Base-by-base conservation (phyloP, 2,797 vertebrate genomes). In the Gambusia yucatana region DNA sequence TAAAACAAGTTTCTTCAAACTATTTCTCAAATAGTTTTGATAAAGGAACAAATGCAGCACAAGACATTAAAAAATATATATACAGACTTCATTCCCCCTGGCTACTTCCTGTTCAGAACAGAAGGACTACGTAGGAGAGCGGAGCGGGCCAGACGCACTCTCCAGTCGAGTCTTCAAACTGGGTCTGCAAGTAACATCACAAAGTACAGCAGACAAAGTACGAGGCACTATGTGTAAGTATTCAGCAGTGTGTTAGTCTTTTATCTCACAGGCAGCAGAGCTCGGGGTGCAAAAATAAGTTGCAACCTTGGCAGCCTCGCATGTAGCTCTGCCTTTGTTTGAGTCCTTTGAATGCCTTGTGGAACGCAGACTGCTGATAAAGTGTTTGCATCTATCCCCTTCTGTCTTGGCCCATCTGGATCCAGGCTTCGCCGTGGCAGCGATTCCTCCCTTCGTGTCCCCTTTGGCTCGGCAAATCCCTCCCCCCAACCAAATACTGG, bases 341-440 rank as follows among this genome's bases (percentile, higher is more conserved):
- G 33, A 87, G 88, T 52, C 72, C 82, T 90, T 76, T 79, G 82
- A 90, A 77, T 80, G 79, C 80, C 86, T 91, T 83, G 86, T 89
- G 77, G 86, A 91, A 84, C 83, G 83, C 80, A 81, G 88, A 77
- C 83, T 83, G 85, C 81, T 85, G 87, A 86, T 90, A 83, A 86
- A 92, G 85, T 86, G 84, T 77, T 77, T 46, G 73, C 82, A 85
- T 91, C 84, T 85, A 78, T 87, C 86, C 85, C 84, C 84, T 87
- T 87, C 86, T 90, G 87, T 91, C 87, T 89, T 79, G 77, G 61
- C 77, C 92, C 92, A 94, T 93, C 92, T 93, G 90, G 89, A 91
- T 87, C 71, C 81, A 82, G 76, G 86, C 80, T 43, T 77, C 48
- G 80, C 91, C 84, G 79, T 88, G 88, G 88, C 86, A 87, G 69